A percentile compares a stretch with the other conserved stretches of the same genome.
Conservation (phyloP, 2,888 invertebrate genomes). For the Liodrosophila aerea region DNA sequence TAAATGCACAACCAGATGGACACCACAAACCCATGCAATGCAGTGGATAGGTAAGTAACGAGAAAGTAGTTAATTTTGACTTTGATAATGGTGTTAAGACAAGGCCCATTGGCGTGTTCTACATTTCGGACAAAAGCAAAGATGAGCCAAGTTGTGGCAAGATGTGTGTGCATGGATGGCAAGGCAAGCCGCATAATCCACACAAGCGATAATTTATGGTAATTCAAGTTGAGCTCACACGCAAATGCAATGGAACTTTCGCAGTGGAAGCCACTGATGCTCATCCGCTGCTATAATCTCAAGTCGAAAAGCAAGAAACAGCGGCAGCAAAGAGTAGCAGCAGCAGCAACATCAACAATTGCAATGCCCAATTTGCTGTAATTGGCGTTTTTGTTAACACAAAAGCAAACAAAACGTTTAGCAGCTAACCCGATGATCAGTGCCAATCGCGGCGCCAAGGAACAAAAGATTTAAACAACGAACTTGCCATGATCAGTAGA, state of each 20-base stretch:
- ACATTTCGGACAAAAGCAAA: conserved; percentile 40
- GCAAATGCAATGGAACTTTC: conserved; percentile 60
- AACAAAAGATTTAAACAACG: conserved; percentile 48
- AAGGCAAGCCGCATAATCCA: conserved; percentile 55
- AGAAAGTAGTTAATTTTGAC: conserved; percentile 49
- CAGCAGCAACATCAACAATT: conserved; percentile 26
- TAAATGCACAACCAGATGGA: conserved; percentile 8
- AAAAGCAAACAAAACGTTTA: conserved; percentile 67
- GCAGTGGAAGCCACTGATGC: conserved; percentile 31
- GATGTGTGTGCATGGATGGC: conserved; percentile 17
- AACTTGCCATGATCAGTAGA: conserved; percentile 54
- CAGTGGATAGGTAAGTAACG: conserved; percentile 14
- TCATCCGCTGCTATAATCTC: conserved; percentile 52
- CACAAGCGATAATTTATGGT: conserved; percentile 70
- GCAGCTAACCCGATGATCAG: conserved; percentile 45
- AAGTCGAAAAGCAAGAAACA: conserved; percentile 31
- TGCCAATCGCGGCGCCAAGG: conserved; percentile 44
- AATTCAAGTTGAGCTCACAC: conserved; percentile 58
- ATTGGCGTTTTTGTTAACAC: conserved; percentile 73
- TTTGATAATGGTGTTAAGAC: conserved; percentile 14
- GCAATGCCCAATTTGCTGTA: conserved; percentile 61
- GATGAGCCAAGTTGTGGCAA: conserved; percentile 22
- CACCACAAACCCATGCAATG: not conserved
- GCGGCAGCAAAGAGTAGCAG: conserved; percentile 6
- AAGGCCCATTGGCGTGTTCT: conserved; percentile 51